Percentiles rank a stretch among this genome's conserved stretches.
Conservation (phyloP, 1,140 invertebrate species). For the Hyles euphorbiae region DNA sequence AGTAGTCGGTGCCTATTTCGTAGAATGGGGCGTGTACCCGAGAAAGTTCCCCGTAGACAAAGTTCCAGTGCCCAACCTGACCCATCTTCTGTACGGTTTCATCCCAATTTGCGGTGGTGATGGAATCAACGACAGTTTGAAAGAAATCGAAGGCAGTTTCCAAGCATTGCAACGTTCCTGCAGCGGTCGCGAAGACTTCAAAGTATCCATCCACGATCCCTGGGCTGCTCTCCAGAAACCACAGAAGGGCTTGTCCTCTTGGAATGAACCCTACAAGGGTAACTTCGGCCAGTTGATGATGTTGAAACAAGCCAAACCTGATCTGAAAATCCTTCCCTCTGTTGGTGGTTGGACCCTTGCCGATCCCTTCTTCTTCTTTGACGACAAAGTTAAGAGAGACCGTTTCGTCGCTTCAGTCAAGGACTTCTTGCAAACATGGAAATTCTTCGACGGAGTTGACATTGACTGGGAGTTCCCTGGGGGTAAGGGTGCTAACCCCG, state of each 20-base stretch:
- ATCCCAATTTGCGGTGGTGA: conserved; percentile 69
- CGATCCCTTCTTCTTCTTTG: conserved; percentile 69
- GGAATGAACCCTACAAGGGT: conserved; percentile 70
- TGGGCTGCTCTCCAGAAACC: conserved; percentile 70
- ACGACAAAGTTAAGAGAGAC: conserved; percentile 51
- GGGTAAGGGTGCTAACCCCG: conserved; percentile 63
- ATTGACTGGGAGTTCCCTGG: conserved; percentile 72
- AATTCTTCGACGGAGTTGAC: conserved; percentile 69
- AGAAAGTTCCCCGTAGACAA: conserved; percentile 65
- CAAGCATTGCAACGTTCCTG: conserved; percentile 64
- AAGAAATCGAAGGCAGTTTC: conserved; percentile 71
- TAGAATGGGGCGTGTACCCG: conserved; percentile 68
- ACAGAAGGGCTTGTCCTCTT: conserved; percentile 61
- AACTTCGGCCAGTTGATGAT: conserved; percentile 69
- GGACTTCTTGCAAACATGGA: conserved; percentile 67
- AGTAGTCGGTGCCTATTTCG: conserved; percentile 67
- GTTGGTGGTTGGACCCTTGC: conserved; percentile 69
- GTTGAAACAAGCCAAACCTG: conserved; percentile 60
- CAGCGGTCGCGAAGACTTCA: conserved; percentile 65
- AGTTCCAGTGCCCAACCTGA: conserved; percentile 59
- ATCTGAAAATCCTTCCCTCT: conserved; percentile 66
- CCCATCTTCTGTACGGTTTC: conserved; percentile 65
- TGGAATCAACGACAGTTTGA: conserved; percentile 70
- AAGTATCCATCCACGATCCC: conserved; percentile 67
- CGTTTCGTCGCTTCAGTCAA: conserved; percentile 65